Percentiles rank a stretch among this genome's conserved stretches.
Conservation (phyloP, 2,888 invertebrate genomes). For the Agrypnus murinus region DNA sequence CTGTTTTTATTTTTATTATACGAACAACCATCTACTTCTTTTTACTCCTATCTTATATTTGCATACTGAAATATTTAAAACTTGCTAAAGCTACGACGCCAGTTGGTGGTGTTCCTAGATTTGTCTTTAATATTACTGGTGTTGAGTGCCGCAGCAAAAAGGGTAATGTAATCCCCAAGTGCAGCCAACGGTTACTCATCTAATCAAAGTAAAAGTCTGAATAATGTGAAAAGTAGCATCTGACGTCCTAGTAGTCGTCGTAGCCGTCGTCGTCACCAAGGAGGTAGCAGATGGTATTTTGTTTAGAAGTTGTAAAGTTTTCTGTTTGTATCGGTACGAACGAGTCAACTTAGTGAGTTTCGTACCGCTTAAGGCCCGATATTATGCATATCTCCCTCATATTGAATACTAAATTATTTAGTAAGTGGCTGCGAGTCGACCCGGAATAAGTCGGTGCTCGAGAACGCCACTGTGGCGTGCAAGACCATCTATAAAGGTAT, state of each 20-base stretch:
- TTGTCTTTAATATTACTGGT: no score
- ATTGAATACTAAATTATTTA: constrained; percentile 50
- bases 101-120: no score
- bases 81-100: no score
- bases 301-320: constrained; percentile 48
- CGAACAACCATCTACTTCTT: no score
- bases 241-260: no score
- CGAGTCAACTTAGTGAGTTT: constrained; percentile 28
- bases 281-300: constrained; percentile 45
- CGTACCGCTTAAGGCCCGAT: constrained; percentile 40
- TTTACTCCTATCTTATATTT: no score
- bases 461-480: constrained; percentile 9
- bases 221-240: constrained; percentile 47
- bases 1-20: no score
- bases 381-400: constrained; percentile 50
- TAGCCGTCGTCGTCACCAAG: background rate
- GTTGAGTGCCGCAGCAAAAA: no score
- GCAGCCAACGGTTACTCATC: no score
- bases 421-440: constrained; percentile 41
- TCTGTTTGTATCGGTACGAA: constrained; percentile 42
- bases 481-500: constrained; percentile 19
- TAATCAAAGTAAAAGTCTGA: constrained; percentile 22
- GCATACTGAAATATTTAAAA: no score
- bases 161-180: no score
- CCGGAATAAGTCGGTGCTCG: constrained; percentile 47